A percentile compares a stretch with the other conserved stretches of the same genome.
Conservation (phyloP, 2,797 vertebrate species). For the Basileuterus tristriatus region DNA sequence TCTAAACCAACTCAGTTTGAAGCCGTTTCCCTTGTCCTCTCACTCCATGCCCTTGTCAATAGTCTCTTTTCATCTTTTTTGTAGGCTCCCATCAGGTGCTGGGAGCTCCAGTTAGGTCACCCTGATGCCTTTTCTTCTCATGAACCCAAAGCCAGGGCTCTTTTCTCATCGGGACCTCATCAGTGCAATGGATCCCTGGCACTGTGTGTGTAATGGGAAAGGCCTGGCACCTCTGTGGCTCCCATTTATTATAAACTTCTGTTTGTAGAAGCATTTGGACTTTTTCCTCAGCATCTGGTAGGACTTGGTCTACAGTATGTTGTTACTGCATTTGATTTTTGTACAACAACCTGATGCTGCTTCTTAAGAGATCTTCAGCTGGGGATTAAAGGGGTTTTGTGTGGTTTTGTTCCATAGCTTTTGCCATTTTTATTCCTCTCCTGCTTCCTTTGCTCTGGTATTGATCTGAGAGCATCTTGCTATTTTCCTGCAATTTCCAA, state of each 20-base stretch:
- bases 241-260: neutral
- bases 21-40: neutral
- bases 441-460: neutral
- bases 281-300: neutral
- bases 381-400: neutral
- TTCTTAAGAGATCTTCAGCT: neutral
- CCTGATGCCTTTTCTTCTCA: neutral
- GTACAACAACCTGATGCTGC: neutral
- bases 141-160: neutral
- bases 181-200: neutral
- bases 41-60: neutral
- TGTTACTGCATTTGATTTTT: neutral
- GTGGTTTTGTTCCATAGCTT: neutral
- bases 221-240: neutral
- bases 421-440: neutral
- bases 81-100: neutral
- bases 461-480: constrained; percentile 23
- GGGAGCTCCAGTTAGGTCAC: neutral
- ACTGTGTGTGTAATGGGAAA: neutral
- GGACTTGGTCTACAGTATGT: neutral
- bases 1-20: neutral
- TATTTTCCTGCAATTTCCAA: neutral
- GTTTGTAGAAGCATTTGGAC: neutral
- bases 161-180: neutral
- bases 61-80: neutral